A percentile compares a stretch with the other conserved stretches of the same genome.
Evolutionary conservation across 2,888 invertebrate genomes (phyloP).

Genomic region (Mystacides longicornis): DNA sequence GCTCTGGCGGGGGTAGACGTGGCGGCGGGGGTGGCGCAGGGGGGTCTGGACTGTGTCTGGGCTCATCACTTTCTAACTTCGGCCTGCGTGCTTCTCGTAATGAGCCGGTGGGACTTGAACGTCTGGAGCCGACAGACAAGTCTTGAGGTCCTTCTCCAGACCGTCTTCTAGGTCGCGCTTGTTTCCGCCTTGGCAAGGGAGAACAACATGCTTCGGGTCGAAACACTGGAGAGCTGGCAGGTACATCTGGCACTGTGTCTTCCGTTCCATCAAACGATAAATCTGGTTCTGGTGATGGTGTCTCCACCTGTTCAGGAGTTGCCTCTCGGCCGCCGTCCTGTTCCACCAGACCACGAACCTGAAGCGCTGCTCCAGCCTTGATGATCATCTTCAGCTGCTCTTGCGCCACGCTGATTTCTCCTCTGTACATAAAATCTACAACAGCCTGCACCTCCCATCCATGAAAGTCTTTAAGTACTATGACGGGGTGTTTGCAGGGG

Average conservation of each 20-base stretch:
- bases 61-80: slow-evolving; percentile 30
- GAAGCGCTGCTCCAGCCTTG: slow-evolving; percentile 80
- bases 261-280: slow-evolving; percentile 44
- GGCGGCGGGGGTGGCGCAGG: slow-evolving; percentile 55
- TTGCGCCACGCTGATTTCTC: slow-evolving; percentile 82
- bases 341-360: slow-evolving; percentile 72
- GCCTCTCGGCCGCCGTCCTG: slow-evolving; percentile 43
- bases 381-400: slow-evolving; percentile 77
- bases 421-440: slow-evolving; percentile 90
- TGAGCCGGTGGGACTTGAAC: slow-evolving; percentile 39
- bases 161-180: slow-evolving; percentile 76
- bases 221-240: slow-evolving; percentile 42
- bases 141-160: slow-evolving; percentile 71
- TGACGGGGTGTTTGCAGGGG: slow-evolving; percentile 89
- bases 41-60: slow-evolving; percentile 34
- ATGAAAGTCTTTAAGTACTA: slow-evolving; percentile 83
- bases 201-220: slow-evolving; percentile 56
- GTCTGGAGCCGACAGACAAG: slow-evolving; percentile 34
- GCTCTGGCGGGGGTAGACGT: slow-evolving; percentile 48
- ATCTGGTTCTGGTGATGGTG: slow-evolving; percentile 39
- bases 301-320: slow-evolving; percentile 30
- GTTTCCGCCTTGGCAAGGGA: slow-evolving; percentile 77
- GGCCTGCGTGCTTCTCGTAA: slow-evolving; percentile 26
- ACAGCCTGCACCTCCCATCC: slow-evolving; percentile 86
- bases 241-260: slow-evolving; percentile 34